Percentiles rank a stretch among this genome's conserved stretches.
Evolutionary conservation across 2,888 invertebrate genomes (phyloP).

Genomic region (Ophion costatus): DNA sequence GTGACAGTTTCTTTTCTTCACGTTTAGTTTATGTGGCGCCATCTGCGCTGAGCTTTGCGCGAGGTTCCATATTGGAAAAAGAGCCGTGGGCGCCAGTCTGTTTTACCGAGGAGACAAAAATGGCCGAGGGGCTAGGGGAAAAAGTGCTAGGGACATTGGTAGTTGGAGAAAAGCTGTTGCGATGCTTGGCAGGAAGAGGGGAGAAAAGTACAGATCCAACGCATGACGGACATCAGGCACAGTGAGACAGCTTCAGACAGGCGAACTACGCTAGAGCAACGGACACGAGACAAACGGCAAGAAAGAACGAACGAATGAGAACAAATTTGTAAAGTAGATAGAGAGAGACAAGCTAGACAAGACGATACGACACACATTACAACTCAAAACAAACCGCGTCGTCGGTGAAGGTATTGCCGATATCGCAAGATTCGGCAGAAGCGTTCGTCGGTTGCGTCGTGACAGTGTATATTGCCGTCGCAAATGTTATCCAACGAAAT

Average conservation of each 20-base stretch:
- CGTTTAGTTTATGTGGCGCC: too few species aligned
- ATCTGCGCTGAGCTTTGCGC: too few species aligned
- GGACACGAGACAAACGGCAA: slow-evolving; percentile 51
- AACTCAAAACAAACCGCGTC: slow-evolving; percentile 82
- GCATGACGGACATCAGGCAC: slow-evolving; percentile 2
- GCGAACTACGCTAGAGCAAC: slow-evolving; percentile 52
- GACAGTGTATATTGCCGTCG: slow-evolving; percentile 87
- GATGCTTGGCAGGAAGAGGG: not conserved
- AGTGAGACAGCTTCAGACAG: slow-evolving; percentile 40
- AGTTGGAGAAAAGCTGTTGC: not conserved
- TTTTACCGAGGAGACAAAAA: not conserved
- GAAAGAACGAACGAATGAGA: not conserved
- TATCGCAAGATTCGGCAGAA: slow-evolving; percentile 85
- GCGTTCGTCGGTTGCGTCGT: slow-evolving; percentile 87
- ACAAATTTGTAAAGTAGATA: not conserved
- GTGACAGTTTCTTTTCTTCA: too few species aligned
- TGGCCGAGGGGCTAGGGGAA: not conserved
- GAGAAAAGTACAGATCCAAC: not conserved
- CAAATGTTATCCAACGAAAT: slow-evolving; percentile 86
- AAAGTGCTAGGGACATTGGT: not conserved
- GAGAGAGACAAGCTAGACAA: slow-evolving; percentile 68
- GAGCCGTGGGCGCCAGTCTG: not conserved
- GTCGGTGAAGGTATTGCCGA: slow-evolving; percentile 79
- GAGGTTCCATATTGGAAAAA: not conserved
- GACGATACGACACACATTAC: slow-evolving; percentile 70